Evolutionary conservation across 35 echinoderm and acorn worm genomes (phyloP), one percentile per base, ranked within the genome.

Genomic region (Ophiothrix spiculata): DNA sequence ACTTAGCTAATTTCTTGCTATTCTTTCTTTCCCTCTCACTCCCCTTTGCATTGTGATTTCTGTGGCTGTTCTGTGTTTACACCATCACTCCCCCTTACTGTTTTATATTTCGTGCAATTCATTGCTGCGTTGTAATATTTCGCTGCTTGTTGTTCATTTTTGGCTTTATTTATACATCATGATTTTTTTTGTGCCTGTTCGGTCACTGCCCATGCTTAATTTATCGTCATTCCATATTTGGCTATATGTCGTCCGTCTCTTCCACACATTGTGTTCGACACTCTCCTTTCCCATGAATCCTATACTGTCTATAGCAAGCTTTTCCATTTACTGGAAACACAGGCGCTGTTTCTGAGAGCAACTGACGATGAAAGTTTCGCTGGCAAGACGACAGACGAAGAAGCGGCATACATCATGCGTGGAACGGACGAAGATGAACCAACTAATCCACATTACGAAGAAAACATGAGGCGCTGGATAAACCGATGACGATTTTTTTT

Each of bases 391-490:
- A 92, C 90, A 78, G 90, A 92, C 49, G 90, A 92, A 6, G 90
- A 92, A 28, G 80, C 56, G 8, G 25, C 32, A 29, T 84, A 92
- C 79, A 35, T 77, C 15, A 77, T 69, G 60, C 38, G 80, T 41
- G 40, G 79, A 49, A 87, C 90, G 23, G 85, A 87, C 33, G 85
- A 92, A 23, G 90, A 87, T 36, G 81, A 79, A 23, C 69, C 69
- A 12, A 34, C 37, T 4, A 85, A 83, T 41, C 82, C 79, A 23
- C 84, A 80, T 39, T 80, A 79, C 38, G 85, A 92, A 35, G 90
- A 92, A 14, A 87, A 92, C 56, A 86, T 86, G 19, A 74, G 90
- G 25, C 64, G 79, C 10, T 92, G 90, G 90, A 92, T 92, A 56
- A 92, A 87, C 42, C 85, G 85, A 23, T 92, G 77, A 81, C 32